Evolutionary conservation across 2,113 vertebrate genomes (phyloP).

Genomic region (Forbesichthys papilliferus): DNA sequence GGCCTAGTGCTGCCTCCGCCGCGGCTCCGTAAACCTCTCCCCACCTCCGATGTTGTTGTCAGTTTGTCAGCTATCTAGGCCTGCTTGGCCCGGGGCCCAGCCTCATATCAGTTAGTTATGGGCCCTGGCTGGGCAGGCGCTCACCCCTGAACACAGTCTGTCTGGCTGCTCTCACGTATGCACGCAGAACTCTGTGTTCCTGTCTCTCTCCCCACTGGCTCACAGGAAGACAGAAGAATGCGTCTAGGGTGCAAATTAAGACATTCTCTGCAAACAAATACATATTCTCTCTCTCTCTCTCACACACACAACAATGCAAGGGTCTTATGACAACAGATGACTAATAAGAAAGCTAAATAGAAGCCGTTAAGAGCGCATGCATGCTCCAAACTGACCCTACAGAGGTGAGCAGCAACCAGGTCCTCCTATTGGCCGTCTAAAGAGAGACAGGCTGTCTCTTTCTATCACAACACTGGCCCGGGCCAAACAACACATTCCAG

Average conservation of each 20-base stretch:
- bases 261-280: constrained; percentile 24
- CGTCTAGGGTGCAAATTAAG: constrained; percentile 54
- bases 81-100: constrained; percentile 60
- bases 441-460: constrained; percentile 89
- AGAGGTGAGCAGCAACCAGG: constrained; percentile 63
- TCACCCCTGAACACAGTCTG: constrained; percentile 64
- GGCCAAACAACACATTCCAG: constrained; percentile 70
- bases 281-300: constrained; percentile 6
- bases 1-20: constrained; percentile 7
- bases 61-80: constrained; percentile 53
- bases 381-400: background rate
- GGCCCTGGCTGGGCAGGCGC: constrained; percentile 64
- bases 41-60: constrained; percentile 43
- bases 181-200: constrained; percentile 66
- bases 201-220: constrained; percentile 62
- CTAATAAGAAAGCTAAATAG: too few relatives aligned
- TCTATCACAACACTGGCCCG: constrained; percentile 80
- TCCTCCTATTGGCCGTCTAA: constrained; percentile 22
- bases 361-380: too few relatives aligned
- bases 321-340: too few relatives aligned
- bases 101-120: constrained; percentile 67
- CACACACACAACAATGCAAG: background rate
- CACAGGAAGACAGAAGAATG: constrained; percentile 51
- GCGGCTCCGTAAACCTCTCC: constrained; percentile 4
- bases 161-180: constrained; percentile 69